These are phyloP conservation scores for Platalea minor DNA, from an alignment of 2,797 vertebrate species.

Conservation along the genomic window DNA sequence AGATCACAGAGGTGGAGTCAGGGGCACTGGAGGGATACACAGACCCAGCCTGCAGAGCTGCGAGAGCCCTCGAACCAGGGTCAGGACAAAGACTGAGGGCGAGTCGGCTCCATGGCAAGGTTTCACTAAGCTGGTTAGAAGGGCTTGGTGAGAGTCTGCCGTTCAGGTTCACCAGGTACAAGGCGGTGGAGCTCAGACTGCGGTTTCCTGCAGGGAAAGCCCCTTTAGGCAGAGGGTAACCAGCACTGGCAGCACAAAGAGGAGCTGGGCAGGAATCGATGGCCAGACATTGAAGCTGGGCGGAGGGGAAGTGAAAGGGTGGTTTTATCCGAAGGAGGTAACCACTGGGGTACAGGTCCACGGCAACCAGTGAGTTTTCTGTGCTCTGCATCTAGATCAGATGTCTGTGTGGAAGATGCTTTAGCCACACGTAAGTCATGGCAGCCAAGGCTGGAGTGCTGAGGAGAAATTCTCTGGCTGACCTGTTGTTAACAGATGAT, in stretches of 20 bases:
- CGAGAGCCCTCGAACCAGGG: neutral
- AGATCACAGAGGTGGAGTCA: neutral
- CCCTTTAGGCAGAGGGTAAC: neutral
- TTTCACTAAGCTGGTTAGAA: neutral
- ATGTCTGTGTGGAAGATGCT: constrained; percentile 24
- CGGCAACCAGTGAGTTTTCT: neutral
- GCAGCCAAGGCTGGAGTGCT: neutral
- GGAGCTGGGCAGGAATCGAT: fast-evolving
- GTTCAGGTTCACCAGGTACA: neutral
- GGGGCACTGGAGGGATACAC: neutral
- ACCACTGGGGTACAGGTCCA: neutral
- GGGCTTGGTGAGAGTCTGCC: neutral
- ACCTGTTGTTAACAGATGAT: constrained; percentile 40
- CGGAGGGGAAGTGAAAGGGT: neutral
- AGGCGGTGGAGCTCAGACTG: neutral
- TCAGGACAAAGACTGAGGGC: neutral
- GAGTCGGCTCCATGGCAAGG: neutral
- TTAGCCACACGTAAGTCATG: neutral
- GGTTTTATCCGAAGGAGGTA: neutral
- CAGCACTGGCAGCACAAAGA: neutral
- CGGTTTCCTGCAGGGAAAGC: neutral
- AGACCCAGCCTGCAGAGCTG: neutral
- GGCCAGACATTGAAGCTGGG: neutral
- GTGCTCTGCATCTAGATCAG: neutral
- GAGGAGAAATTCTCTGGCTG: constrained; percentile 26